Percentiles rank a stretch among this genome's conserved stretches.
Conservation (phyloP, 2,113 vertebrate genomes). For the Corapipo altera region DNA sequence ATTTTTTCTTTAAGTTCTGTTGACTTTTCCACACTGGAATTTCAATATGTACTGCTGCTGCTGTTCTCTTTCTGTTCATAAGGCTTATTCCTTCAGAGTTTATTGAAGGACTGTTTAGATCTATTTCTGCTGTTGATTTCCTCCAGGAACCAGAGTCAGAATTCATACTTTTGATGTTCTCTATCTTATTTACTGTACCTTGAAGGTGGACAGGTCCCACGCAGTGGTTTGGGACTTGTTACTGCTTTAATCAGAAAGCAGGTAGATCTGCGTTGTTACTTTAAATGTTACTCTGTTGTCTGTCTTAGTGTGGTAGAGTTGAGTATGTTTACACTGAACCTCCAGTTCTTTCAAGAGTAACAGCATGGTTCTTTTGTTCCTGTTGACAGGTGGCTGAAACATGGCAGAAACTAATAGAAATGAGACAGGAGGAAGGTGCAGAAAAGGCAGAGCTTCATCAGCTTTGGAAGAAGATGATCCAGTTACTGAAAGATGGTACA, state of each 20-base stretch:
- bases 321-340: rapidly evolving
- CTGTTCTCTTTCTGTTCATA: rapidly evolving
- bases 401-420: slow-evolving; percentile 82
- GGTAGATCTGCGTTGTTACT: neutral
- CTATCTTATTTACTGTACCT: neutral
- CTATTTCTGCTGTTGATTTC: neutral
- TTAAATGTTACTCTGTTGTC: neutral
- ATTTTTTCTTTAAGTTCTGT: neutral
- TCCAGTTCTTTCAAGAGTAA: neutral
- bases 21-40: neutral
- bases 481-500: slow-evolving; percentile 76
- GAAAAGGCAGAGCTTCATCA: slow-evolving; percentile 82
- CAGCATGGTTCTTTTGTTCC: neutral
- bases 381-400: slow-evolving; percentile 80
- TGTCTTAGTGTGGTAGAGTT: neutral
- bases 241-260: neutral
- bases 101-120: neutral
- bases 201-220: neutral
- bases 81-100: neutral
- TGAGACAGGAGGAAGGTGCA: slow-evolving; percentile 79
- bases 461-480: slow-evolving; percentile 85
- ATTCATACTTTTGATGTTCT: neutral
- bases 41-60: neutral
- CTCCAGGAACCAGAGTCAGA: neutral
- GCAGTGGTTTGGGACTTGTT: neutral